Evolutionary conservation across 2,888 invertebrate species (phyloP).

Genomic region (Sesamia inferens): DNA sequence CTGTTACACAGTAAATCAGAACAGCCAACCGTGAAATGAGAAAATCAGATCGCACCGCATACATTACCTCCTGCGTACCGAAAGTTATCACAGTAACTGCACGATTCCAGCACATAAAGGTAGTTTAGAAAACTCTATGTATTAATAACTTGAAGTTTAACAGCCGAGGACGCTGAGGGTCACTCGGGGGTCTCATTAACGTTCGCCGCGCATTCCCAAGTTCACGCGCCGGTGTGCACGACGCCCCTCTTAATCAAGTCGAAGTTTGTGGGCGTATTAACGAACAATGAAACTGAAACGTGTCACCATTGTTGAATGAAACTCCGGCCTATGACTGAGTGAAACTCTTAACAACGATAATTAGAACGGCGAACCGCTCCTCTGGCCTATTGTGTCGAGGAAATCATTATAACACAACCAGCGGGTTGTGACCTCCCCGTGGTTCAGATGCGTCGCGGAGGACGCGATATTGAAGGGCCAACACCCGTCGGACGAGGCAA

Average conservation of each 20-base stretch:
- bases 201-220: slow-evolving; percentile 51
- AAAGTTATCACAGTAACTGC: slow-evolving; percentile 46
- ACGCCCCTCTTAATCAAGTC: slow-evolving; percentile 73
- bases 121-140: slow-evolving; percentile 50
- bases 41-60: slow-evolving; percentile 57
- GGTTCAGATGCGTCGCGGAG: slow-evolving; percentile 29
- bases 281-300: slow-evolving; percentile 80
- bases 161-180: slow-evolving; percentile 28
- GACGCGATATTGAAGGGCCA: slow-evolving; percentile 39
- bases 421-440: slow-evolving; percentile 42
- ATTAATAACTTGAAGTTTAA: slow-evolving; percentile 52
- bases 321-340: slow-evolving; percentile 72
- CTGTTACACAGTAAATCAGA: slow-evolving; percentile 63
- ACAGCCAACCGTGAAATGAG: slow-evolving; percentile 63
- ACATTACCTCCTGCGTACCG: slow-evolving; percentile 37
- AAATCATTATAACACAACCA: slow-evolving; percentile 65
- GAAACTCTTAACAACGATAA: slow-evolving; percentile 75
- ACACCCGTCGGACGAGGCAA: slow-evolving; percentile 37
- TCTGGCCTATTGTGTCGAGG: slow-evolving; percentile 65
- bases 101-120: slow-evolving; percentile 29
- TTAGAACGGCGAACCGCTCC: slow-evolving; percentile 73
- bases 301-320: slow-evolving; percentile 76
- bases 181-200: slow-evolving; percentile 47
- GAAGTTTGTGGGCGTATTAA: slow-evolving; percentile 75
- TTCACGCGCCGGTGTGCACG: slow-evolving; percentile 62